Conservation (phyloP, 2,888 invertebrate species). For the Diaperis boleti region DNA sequence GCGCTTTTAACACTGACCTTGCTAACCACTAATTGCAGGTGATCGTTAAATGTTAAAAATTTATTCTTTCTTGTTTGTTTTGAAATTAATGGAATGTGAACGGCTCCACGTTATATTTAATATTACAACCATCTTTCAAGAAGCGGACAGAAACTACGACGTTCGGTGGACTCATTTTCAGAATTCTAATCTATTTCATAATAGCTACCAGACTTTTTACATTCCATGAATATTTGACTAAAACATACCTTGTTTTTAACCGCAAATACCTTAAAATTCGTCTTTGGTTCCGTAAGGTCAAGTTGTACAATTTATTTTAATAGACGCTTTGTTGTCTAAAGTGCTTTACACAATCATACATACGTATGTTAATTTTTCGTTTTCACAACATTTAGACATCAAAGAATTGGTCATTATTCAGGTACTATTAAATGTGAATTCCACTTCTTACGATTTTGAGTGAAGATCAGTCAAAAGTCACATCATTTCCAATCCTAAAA, state of each 20-base stretch:
- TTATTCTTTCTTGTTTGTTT: conserved; percentile 45
- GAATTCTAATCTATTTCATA: background rate
- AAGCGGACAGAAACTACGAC: background rate
- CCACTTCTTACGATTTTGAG: no score
- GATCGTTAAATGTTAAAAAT: conserved; percentile 41
- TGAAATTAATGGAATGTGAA: conserved; percentile 49
- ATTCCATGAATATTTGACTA: conserved; percentile 1
- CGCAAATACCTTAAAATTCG: background rate
- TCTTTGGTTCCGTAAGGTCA: conserved; percentile 8
- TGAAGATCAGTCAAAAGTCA: no score
- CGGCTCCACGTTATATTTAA: conserved; percentile 32
- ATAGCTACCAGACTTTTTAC: background rate
- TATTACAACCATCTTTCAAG: background rate
- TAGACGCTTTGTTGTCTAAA: conserved; percentile 1
- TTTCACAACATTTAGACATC: no score
- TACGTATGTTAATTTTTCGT: background rate
- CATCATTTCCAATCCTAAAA: no score
- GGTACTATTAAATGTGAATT: no score
- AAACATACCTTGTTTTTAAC: background rate
- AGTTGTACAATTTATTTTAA: conserved; percentile 2
- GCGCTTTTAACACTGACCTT: conserved; percentile 41
- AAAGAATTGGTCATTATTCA: no score
- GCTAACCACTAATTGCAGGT: conserved; percentile 40
- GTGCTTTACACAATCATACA: background rate
- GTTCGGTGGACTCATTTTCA: background rate